These are phyloP conservation scores for Tolmerus cingulatus DNA, from an alignment of 2,888 invertebrate genomes.

Conservation along the genomic window DNA sequence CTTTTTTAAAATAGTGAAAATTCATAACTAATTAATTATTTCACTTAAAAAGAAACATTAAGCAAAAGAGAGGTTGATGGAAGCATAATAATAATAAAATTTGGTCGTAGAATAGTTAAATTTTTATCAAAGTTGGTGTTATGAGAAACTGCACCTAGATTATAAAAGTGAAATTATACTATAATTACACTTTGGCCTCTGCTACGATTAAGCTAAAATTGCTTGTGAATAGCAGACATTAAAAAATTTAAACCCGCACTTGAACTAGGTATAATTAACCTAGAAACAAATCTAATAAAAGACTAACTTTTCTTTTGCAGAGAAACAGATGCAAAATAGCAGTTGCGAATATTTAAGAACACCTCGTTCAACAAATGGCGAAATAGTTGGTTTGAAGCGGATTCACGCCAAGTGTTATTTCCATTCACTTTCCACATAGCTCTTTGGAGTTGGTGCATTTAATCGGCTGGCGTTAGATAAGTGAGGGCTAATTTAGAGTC, in stretches of 20 bases:
- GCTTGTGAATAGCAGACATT: neutral
- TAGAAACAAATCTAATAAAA: neutral
- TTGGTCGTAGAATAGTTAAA: neutral
- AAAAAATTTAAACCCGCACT: neutral
- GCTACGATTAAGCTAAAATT: neutral
- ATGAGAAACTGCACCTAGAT: neutral
- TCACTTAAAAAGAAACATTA: no score
- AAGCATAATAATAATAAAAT: neutral
- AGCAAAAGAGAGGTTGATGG: no score
- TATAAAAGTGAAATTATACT: neutral
- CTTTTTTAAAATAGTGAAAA: no score
- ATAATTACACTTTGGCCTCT: neutral
- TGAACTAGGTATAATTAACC: neutral
- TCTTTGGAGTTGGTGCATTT: neutral
- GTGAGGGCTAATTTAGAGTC: neutral
- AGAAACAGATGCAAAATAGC: neutral
- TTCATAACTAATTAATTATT: no score
- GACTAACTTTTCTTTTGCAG: neutral
- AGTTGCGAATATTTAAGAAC: neutral
- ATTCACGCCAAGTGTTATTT: neutral
- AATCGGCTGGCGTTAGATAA: neutral
- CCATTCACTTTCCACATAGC: slow-evolving; percentile 7
- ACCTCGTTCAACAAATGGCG: slow-evolving; percentile 3
- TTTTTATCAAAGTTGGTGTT: neutral
- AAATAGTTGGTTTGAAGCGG: neutral